Evolutionary conservation across 2,888 invertebrate species (phyloP), one percentile per base, ranked within the genome.

Genomic region (Ennomos erosarius): DNA sequence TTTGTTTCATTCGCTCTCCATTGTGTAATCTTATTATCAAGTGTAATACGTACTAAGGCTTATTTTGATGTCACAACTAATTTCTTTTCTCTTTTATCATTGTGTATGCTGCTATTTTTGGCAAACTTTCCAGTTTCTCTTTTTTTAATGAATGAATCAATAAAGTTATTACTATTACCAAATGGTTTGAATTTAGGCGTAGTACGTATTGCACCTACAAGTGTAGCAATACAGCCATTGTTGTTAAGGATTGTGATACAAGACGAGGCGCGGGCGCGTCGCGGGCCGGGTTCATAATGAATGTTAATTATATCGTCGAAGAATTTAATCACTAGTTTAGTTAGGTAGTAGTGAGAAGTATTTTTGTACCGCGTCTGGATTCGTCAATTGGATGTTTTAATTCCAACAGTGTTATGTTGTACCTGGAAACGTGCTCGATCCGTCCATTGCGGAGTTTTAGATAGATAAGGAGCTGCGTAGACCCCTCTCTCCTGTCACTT

Each of bases 401-500:
- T 73, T 74, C 65, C 64, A 68, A 71, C 67, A 69, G 69, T 67
- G 73, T 85, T 87, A 82, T 65, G 76, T 86, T 87, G 88, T 90
- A 90, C 88, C 88, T 90, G 88, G 78, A 74, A 76, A 52, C 56
- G 77, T 75, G 76, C 81, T 82, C 75, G 76, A 84, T 90, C 90
- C 90, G 90, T 90, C 90, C 90, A 88, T 71, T 72, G 74, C 87
- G 89, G 88, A 85, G 75, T 80, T 83, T 79, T 85, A 85, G 82
- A 70, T 83, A 81, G 73, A 76, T 87, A 86, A 87, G 83, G 81
- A 83, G 82, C 82, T 80, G 74, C 70, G 74, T 86, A 87, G 82
- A 69, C 43, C 70, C 78, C 74, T 70, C 43, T 55, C 45, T 54
- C 56, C 56, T 58, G 46, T 59, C 47, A 56, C 35, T 52, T 54